phyloP scores from a whole-genome alignment of 2,888 invertebrate species.

The Morpho achilles region DNA sequence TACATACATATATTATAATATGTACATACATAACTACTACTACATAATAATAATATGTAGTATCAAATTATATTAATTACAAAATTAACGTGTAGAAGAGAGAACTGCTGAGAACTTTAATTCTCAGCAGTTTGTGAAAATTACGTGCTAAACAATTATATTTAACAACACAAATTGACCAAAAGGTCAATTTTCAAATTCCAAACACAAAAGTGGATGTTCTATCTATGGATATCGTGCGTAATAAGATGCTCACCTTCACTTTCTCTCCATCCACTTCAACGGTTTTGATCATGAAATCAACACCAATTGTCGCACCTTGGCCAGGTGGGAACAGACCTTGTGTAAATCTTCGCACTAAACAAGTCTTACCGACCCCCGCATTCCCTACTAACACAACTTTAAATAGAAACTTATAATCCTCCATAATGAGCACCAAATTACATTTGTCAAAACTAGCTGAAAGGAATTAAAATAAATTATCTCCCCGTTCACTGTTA shows the following conservation, averaged over 20 bases:
- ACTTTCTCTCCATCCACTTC: slow-evolving; percentile 97
- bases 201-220: slow-evolving; percentile 1
- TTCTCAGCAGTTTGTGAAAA: neutral
- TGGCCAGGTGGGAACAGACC: slow-evolving; percentile 98
- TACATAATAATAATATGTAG: too few relatives aligned
- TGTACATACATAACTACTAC: too few relatives aligned
- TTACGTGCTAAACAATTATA: neutral
- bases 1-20: too few relatives aligned
- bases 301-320: slow-evolving; percentile 98
- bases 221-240: slow-evolving; percentile 8
- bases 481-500: slow-evolving; percentile 52
- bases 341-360: slow-evolving; percentile 98
- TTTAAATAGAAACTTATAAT: slow-evolving; percentile 99
- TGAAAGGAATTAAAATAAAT: slow-evolving; percentile 40
- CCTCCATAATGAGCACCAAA: slow-evolving; percentile 87
- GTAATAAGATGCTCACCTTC: slow-evolving; percentile 80
- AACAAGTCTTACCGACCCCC: slow-evolving; percentile 98
- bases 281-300: slow-evolving; percentile 99
- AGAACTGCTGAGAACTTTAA: too few relatives aligned
- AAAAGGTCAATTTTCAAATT: slow-evolving; percentile 8
- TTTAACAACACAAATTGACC: neutral
- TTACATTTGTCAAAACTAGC: slow-evolving; percentile 52
- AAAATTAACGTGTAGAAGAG: too few relatives aligned
- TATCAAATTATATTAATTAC: too few relatives aligned
- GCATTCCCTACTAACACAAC: slow-evolving; percentile 99